These are phyloP conservation scores for Melozone crissalis DNA, from an alignment of 2,113 vertebrate genomes.

Conservation along the genomic window DNA sequence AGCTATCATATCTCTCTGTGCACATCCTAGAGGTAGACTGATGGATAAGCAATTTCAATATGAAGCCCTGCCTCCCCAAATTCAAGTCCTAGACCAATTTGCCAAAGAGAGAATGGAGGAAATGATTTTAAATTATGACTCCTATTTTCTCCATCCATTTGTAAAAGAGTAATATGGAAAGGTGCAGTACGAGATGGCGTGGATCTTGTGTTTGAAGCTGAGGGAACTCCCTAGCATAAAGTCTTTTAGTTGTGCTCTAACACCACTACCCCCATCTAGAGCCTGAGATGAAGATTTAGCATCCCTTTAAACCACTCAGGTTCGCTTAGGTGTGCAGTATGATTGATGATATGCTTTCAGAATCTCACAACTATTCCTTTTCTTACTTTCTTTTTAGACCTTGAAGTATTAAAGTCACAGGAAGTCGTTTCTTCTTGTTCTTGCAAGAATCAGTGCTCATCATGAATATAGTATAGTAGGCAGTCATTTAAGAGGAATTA, in stretches of 20 bases:
- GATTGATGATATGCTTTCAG: neutral
- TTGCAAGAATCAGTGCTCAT: neutral
- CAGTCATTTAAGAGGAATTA: neutral
- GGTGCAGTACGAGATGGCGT: neutral
- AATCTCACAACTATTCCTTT: neutral
- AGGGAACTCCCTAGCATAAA: neutral
- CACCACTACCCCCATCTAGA: neutral
- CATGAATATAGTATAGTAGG: neutral
- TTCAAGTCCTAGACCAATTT: neutral
- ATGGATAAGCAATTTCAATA: neutral
- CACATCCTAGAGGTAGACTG: neutral
- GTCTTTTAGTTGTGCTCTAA: neutral
- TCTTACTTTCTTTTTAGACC: neutral
- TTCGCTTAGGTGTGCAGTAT: neutral
- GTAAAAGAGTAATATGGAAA: neutral
- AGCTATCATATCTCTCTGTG: no score
- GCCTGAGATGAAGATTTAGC: neutral
- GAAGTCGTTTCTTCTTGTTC: neutral
- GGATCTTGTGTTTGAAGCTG: neutral
- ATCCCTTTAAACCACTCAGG: neutral
- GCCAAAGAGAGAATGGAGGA: neutral
- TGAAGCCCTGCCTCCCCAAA: neutral
- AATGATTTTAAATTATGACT: neutral
- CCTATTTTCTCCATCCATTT: neutral
- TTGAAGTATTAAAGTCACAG: neutral